Conservation (phyloP, 2,888 invertebrate species). For the Acronicta psi region DNA sequence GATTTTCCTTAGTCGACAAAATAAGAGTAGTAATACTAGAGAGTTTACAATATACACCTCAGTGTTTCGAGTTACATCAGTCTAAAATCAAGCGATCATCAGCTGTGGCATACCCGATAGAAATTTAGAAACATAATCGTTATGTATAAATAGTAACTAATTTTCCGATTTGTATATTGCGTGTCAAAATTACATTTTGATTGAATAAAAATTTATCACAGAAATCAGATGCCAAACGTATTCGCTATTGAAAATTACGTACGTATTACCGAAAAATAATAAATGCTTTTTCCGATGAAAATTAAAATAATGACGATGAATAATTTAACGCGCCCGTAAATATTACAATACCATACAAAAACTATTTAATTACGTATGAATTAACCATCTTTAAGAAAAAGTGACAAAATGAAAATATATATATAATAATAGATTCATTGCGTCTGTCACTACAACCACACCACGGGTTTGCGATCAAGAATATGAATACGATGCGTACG, state of each 20-base stretch:
- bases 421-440: conserved; percentile 27
- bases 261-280: conserved; percentile 45
- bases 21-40: conserved; percentile 46
- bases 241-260: conserved; percentile 49
- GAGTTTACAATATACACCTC: conserved; percentile 28
- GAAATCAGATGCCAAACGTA: conserved; percentile 72
- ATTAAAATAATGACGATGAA: conserved; percentile 45
- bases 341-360: conserved; percentile 51
- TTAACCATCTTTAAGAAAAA: conserved; percentile 56
- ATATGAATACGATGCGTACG: conserved; percentile 3
- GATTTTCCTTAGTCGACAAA: conserved; percentile 28
- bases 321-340: conserved; percentile 49
- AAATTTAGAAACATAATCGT: conserved; percentile 54
- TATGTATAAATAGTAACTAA: conserved; percentile 54
- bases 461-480: conserved; percentile 7
- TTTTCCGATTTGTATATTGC: conserved; percentile 58
- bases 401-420: conserved; percentile 45
- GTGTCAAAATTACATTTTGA: conserved; percentile 75
- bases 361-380: conserved; percentile 59
- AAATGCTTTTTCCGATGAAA: conserved; percentile 51
- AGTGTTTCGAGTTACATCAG: conserved; percentile 31
- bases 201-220: conserved; percentile 77
- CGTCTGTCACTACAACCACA: conserved; percentile 23
- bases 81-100: conserved; percentile 50
- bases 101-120: conserved; percentile 40